Evolutionary conservation across 1,140 invertebrate species (phyloP).

Genomic region (Thaumatotibia leucotreta): DNA sequence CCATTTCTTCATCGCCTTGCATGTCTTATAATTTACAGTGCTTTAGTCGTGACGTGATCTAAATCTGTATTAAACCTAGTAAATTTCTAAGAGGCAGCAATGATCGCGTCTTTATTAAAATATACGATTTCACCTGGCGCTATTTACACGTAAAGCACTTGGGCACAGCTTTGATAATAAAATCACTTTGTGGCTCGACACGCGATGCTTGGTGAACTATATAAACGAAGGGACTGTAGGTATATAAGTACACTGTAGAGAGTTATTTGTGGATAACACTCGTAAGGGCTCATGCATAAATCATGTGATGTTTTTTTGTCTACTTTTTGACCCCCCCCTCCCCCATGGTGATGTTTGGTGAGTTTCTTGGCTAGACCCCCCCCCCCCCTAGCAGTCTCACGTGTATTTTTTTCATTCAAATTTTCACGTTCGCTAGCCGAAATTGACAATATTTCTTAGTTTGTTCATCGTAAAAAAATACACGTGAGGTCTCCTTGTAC

Average conservation of each 20-base stretch:
- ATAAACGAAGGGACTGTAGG: background rate
- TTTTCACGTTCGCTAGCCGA: too few species aligned
- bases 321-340: too few species aligned
- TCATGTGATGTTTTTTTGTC: too few species aligned
- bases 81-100: slow-evolving; percentile 1
- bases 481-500: too few species aligned
- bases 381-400: too few species aligned
- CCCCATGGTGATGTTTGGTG: too few species aligned
- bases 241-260: background rate
- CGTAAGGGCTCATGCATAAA: background rate
- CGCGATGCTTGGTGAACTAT: slow-evolving; percentile 5
- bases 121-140: slow-evolving; percentile 9
- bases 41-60: background rate
- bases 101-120: slow-evolving; percentile 8
- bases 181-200: slow-evolving; percentile 5
- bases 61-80: background rate
- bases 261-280: background rate
- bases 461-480: too few species aligned
- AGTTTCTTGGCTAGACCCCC: too few species aligned
- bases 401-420: too few species aligned
- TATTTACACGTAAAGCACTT: slow-evolving; percentile 5
- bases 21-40: background rate
- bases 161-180: slow-evolving; percentile 4
- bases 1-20: background rate
- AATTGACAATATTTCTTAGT: too few species aligned